These are phyloP conservation scores for Macrocentrus cingulum DNA, from an alignment of 1,140 invertebrate species.

Conservation along the genomic window DNA sequence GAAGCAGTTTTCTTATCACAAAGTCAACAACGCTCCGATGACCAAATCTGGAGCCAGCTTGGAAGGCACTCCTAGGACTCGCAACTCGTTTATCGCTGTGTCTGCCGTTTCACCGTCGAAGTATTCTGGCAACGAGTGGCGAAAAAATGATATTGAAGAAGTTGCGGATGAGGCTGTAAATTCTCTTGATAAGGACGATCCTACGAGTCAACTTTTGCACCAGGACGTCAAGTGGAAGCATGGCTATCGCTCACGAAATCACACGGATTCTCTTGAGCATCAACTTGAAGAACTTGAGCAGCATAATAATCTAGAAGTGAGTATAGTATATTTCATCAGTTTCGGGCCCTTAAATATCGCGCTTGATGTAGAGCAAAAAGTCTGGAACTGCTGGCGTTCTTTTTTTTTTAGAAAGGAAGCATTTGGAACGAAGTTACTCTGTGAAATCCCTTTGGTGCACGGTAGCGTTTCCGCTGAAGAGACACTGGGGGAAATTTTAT, in stretches of 20 bases:
- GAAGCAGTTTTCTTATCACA: slow-evolving; percentile 53
- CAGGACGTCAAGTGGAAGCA: slow-evolving; percentile 30
- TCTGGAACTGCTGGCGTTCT: background rate
- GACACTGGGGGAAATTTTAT: slow-evolving; percentile 25
- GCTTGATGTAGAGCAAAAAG: too few species aligned
- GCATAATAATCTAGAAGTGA: slow-evolving; percentile 25
- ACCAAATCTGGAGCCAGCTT: slow-evolving; percentile 36
- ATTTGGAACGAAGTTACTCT: slow-evolving; percentile 6
- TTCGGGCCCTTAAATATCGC: too few species aligned
- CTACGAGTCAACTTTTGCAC: slow-evolving; percentile 33
- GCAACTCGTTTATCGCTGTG: slow-evolving; percentile 50
- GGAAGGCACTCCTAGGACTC: slow-evolving; percentile 36
- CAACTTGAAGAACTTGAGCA: slow-evolving; percentile 43
- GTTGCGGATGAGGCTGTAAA: slow-evolving; percentile 7
- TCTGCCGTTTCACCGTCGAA: slow-evolving; percentile 46
- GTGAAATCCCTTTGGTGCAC: background rate
- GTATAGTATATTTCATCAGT: slow-evolving; percentile 13
- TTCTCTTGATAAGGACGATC: slow-evolving; percentile 36
- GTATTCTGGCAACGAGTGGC: slow-evolving; percentile 44
- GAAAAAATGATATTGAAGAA: slow-evolving; percentile 47
- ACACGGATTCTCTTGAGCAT: slow-evolving; percentile 42
- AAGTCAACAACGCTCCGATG: slow-evolving; percentile 42
- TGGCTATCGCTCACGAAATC: slow-evolving; percentile 15
- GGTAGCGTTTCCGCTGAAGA: slow-evolving; percentile 13
- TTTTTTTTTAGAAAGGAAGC: background rate